Base-by-base conservation (phyloP, 53 echinoderm and acorn worm species). In the Paracentrotus lividus region DNA sequence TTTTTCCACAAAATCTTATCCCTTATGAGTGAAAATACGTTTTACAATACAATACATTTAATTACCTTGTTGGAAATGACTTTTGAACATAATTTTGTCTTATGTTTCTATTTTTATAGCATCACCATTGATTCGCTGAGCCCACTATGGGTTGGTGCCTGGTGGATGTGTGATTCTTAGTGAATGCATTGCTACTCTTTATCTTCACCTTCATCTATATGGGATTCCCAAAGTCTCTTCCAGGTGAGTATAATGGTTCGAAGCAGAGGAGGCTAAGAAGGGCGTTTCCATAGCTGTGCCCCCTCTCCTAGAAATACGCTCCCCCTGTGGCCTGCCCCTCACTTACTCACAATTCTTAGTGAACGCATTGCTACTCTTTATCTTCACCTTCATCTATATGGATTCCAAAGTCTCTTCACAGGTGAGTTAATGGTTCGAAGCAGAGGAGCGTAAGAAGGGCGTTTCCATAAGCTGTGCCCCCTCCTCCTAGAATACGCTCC, bases 181-280 rank as follows among this genome's bases (percentile, higher is more conserved):
- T 91, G 75, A 91, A 91, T 54, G 72, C 52, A 9, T 1, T 75
- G 14, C 72, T 91, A 21, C 77, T 91, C 34, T 91, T 72, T 38
- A 36, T 91, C 33, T 49, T 91, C 33, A 91, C 72, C 13, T 1
- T 91, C 54, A 45, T 76, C 91, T 91, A 91, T 36, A 69, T 91
- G 90, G 90, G 90, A 36, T 90, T 64, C 91, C 91, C 91, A 29
- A 91, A 75, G 91, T 31, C 91, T 32, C 76, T 91, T 4, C 91
- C 91, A 75, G 91, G 91, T 91, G 76, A 38, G n/a, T 18, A 0
- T 72, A 2, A 72, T 1, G 6, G 5, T 36, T 38, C 21, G 20
- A 72, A 16, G 61, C 2, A 15, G 21, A 23, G 34, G 77, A 36
- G 20, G 77, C 0, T 77, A 15, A 77, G 34, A 42, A 36, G 8